Base-by-base conservation (phyloP, 1,140 invertebrate genomes). In the Drosophila insularis region DNA sequence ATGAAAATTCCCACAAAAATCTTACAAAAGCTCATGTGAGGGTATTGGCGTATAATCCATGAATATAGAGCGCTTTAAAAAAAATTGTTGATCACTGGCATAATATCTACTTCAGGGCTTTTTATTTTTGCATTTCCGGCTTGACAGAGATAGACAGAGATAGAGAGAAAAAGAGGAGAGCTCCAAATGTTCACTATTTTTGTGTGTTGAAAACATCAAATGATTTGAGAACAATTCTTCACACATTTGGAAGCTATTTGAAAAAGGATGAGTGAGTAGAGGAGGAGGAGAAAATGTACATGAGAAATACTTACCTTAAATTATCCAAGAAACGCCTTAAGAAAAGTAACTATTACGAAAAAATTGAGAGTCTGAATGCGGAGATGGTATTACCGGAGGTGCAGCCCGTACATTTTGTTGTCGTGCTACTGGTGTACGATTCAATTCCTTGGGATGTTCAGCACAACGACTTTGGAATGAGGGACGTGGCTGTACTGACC, bases 281-380 rank as follows among this genome's bases (percentile, higher is more conserved):
- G 37, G 2, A 13, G 4, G 8, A 39, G 39, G 39, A 2, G 35
- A 35, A 7, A 39, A 2, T 13, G 37, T 13, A 13, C 4, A n/a
- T 11, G 11, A 13, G 11, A 37, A 11, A 11, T 35, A 37, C 10
- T 13, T 11, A 35, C 32, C 7, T 32, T 4, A 6, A n/a, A 6
- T 43, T 17, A 2, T 43, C 40, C 23, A 23, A 23, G 6, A 19
- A 10, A 50, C 2, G 53, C 19, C 37, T 50, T 58, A 71, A 4
- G 69, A 71, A 6, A 72, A 71, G 11, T 72, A 72, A 8, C 37
- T 60, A 32, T 63, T 63, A 1, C 70, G 35, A 3, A 55, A 19
- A 3, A 23, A 0, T 2, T 13, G 6, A 2, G 6, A 32, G 10
- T 35, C 3, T 0, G 46, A 14, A 17, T 40, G 14, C 10, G 19